Evolutionary conservation across 2,888 invertebrate species (phyloP).

Genomic region (Leptinotarsa peninsularis): DNA sequence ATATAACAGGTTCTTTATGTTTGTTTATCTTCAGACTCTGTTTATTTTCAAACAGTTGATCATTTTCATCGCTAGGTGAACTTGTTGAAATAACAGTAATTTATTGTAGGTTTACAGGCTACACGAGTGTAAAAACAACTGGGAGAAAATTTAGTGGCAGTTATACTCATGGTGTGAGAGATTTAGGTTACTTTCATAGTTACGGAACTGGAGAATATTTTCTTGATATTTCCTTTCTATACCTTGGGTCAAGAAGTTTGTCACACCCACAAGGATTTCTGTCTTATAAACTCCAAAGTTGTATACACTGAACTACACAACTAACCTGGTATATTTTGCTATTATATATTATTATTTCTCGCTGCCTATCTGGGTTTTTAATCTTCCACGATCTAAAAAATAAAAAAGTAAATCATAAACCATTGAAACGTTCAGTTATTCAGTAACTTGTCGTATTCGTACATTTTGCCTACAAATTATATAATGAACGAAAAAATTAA

Average conservation of each 20-base stretch:
- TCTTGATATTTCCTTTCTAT: neutral
- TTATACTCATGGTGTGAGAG: neutral
- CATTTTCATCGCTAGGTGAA: constrained; percentile 4
- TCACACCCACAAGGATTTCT: no score
- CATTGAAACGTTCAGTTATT: no score
- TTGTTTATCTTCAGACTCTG: constrained; percentile 1
- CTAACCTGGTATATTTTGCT: no score
- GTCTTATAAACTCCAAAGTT: no score
- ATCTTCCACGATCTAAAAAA: no score
- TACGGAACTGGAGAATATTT: neutral
- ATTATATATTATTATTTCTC: no score
- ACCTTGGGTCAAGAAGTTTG: neutral
- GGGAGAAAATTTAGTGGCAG: neutral
- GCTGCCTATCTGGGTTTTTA: no score
- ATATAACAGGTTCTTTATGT: constrained; percentile 1
- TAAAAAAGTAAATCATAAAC: no score
- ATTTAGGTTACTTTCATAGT: neutral
- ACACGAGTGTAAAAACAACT: neutral
- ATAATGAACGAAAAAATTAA: no score
- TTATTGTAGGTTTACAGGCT: neutral
- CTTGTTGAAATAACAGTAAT: constrained; percentile 10
- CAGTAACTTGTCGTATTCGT: no score
- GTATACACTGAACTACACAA: no score
- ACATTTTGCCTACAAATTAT: no score
- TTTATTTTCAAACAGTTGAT: constrained; percentile 11